Evolutionary conservation across 2,113 vertebrate species (phyloP), one percentile per base, ranked within the genome.

Genomic region (Acanthochromis polyacanthus): DNA sequence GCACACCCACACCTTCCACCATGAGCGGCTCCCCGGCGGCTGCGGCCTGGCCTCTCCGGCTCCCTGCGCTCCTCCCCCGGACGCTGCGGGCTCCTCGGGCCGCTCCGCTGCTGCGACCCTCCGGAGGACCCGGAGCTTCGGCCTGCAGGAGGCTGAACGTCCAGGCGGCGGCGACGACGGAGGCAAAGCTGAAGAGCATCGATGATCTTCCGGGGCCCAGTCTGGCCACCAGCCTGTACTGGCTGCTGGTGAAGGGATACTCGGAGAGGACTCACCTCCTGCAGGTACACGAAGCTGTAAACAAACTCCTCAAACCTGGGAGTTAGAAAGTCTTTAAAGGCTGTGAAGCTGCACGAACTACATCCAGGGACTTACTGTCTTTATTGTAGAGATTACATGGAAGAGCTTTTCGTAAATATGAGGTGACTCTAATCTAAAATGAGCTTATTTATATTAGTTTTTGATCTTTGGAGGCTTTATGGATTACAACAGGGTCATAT

Each of bases 131-230:
- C 0, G 14, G 15, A 1, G 3, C 20, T 6, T 19, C 15, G 11
- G 45, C 0, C 5, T 51, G 71, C 0, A 78, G 85, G 3, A 28
- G 56, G 6, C 9, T 89, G 8, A 85, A 63, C 19, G 20, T 83
- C 10, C 91, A 88, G 57, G 40, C 87, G 15, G 4, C 70, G 4
- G 11, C 67, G 5, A 22, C 71, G 0, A 25, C 25, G 25, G 25
- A 25, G 25, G 57, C 19, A 1, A 91, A 87, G 23, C 70, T 87
- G 43, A 95, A 90, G 80, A 90, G 62, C 17, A 89, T 93, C 16
- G 91, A 93, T 3, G 93, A 95, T 0, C 75, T 96, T 4, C 93
- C 94, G 0, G 95, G 95, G 0, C 95, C 95, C 8, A 92, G 84
- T 10, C 10, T 88, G 0, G 0, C 76, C 36, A 91, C 81, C 11